phyloP scores from a whole-genome alignment of 2,113 vertebrate species.

The Malurus melanocephalus region DNA sequence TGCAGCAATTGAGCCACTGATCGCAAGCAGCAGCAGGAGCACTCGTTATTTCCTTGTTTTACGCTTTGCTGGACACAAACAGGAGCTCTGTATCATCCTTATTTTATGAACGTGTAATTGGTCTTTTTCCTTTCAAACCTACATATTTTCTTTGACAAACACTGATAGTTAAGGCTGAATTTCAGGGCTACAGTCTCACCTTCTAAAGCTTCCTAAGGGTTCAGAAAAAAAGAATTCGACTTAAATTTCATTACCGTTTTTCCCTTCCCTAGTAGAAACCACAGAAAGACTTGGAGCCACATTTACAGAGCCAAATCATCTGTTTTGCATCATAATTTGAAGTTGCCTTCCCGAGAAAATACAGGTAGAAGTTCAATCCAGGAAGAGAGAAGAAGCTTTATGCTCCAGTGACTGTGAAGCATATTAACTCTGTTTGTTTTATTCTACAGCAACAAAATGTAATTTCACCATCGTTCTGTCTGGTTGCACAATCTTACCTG shows the following conservation, averaged over 20 bases:
- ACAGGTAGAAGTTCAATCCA: neutral
- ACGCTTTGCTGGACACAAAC: neutral
- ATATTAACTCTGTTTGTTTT: neutral
- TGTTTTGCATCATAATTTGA: neutral
- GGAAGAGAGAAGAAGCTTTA: neutral
- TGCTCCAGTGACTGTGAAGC: neutral
- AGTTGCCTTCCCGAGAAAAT: neutral
- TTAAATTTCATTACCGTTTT: neutral
- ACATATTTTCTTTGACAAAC: neutral
- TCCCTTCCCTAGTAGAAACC: neutral
- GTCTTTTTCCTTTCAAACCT: neutral
- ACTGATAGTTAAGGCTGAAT: neutral
- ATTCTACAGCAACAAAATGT: neutral
- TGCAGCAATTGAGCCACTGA: neutral
- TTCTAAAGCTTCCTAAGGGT: neutral
- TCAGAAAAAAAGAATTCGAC: neutral
- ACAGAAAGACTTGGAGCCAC: neutral
- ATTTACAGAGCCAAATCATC: neutral
- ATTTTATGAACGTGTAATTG: neutral
- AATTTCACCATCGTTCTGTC: neutral
- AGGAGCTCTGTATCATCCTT: neutral
- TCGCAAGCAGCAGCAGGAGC: neutral
- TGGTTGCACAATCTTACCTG: neutral
- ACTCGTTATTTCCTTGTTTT: neutral
- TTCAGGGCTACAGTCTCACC: neutral